Conservation (phyloP, 2,888 invertebrate species). For the Vanessa cardui region DNA sequence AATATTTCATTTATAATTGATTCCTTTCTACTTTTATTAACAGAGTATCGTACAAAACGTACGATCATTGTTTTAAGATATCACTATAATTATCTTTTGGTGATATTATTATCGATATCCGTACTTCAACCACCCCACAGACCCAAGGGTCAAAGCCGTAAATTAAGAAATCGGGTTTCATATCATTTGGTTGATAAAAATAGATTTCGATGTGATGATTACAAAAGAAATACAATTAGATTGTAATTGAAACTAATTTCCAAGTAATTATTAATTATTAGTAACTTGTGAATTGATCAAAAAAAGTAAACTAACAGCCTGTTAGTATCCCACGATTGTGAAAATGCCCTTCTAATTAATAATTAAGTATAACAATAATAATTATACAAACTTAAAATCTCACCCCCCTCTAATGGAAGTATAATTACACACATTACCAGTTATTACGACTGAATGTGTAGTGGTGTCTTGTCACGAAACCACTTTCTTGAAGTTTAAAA, state of each 20-base stretch:
- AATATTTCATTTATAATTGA: background rate
- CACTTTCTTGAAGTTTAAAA: constrained; percentile 9
- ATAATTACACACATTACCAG: background rate
- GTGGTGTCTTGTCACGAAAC: constrained; percentile 9
- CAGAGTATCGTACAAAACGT: background rate
- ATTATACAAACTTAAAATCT: background rate
- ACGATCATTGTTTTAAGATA: too few species aligned
- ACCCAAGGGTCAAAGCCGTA: background rate
- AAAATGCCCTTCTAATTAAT: background rate
- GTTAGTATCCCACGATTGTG: too few species aligned
- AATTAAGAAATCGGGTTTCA: background rate
- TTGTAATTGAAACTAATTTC: background rate
- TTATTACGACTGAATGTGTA: constrained; percentile 1
- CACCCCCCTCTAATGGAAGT: background rate
- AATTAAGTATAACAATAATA: background rate
- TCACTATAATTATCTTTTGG: too few species aligned
- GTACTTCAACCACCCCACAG: too few species aligned
- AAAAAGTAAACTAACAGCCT: too few species aligned
- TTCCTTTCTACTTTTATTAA: background rate
- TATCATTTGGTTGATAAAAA: background rate
- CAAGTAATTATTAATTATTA: too few species aligned
- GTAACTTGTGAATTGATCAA: too few species aligned
- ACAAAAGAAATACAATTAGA: too few species aligned
- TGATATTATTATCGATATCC: too few species aligned
- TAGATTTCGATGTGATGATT: too few species aligned